These are phyloP conservation scores for Nerophis lumbriciformis DNA, from an alignment of 2,113 vertebrate genomes.

Conservation along the genomic window DNA sequence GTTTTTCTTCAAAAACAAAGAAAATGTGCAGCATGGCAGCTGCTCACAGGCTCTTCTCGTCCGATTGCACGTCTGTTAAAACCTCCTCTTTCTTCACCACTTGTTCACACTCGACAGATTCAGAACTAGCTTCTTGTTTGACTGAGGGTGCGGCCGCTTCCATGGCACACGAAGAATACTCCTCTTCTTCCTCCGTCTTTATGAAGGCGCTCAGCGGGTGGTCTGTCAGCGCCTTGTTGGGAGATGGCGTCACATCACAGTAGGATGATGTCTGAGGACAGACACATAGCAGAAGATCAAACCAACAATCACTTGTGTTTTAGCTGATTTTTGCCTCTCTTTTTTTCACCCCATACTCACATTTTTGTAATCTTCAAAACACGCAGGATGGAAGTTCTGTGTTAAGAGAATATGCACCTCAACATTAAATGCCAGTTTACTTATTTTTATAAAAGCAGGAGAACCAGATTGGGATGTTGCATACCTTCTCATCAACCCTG, in stretches of 20 bases:
- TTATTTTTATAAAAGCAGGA: too few relatives aligned
- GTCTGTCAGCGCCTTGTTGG: constrained; percentile 85
- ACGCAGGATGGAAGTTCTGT: constrained; percentile 96
- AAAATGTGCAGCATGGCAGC: background rate
- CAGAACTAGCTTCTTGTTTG: constrained; percentile 80
- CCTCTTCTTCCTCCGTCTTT: constrained; percentile 78
- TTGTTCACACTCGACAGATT: constrained; percentile 31
- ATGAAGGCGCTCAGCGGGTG: constrained; percentile 86
- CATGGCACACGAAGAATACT: constrained; percentile 28
- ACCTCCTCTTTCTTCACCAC: constrained; percentile 29
- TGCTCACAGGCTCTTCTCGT: background rate
- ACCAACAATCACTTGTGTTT: background rate
- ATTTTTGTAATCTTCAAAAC: constrained; percentile 97
- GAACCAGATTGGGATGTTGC: too few relatives aligned
- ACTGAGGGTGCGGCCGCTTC: constrained; percentile 30
- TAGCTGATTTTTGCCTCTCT: background rate
- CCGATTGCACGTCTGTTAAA: constrained; percentile 22
- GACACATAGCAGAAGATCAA: background rate
- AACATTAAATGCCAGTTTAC: too few relatives aligned
- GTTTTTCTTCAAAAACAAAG: constrained; percentile 53
- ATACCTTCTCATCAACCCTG: constrained; percentile 91
- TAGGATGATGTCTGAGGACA: constrained; percentile 82
- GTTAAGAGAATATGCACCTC: background rate
- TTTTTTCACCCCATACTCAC: constrained; percentile 71
- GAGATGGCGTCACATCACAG: constrained; percentile 86